phyloP scores from a whole-genome alignment of 2,113 vertebrate species.

The Mesocricetus auratus region DNA sequence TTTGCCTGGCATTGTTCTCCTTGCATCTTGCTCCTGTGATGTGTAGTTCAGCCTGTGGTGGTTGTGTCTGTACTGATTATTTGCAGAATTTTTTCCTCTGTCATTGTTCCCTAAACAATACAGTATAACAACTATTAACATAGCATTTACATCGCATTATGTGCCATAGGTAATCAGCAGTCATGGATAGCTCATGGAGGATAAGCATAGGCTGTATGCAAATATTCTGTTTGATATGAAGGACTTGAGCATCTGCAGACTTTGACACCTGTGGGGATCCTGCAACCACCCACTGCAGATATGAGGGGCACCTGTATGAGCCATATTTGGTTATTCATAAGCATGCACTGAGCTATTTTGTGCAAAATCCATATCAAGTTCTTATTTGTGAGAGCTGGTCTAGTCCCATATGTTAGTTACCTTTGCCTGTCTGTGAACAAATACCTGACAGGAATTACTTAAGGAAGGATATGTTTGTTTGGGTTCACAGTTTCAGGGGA shows the following conservation, averaged over 20 bases:
- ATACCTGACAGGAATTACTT: not conserved
- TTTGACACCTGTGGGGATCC: not conserved
- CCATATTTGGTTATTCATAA: not conserved
- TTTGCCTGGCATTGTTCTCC: not conserved
- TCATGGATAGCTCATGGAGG: not conserved
- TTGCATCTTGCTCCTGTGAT: not conserved
- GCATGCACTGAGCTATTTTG: not conserved
- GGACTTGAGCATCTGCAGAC: not conserved
- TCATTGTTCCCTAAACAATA: constrained; percentile 35
- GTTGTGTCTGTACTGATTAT: not conserved
- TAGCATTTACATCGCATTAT: not conserved
- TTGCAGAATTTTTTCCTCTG: not conserved
- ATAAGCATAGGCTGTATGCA: not conserved
- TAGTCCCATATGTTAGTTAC: not conserved
- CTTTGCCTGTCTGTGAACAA: not conserved
- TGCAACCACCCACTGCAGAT: not conserved
- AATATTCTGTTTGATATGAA: not conserved
- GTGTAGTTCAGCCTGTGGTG: not conserved
- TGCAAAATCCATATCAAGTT: not conserved
- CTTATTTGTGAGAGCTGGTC: not conserved
- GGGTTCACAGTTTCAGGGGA: not conserved
- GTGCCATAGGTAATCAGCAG: not conserved
- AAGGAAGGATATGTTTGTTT: not conserved
- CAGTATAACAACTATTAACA: not conserved
- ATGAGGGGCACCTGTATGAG: not conserved